Evolutionary conservation across 2,113 vertebrate species (phyloP).

Genomic region (Burhinus bistriatus): DNA sequence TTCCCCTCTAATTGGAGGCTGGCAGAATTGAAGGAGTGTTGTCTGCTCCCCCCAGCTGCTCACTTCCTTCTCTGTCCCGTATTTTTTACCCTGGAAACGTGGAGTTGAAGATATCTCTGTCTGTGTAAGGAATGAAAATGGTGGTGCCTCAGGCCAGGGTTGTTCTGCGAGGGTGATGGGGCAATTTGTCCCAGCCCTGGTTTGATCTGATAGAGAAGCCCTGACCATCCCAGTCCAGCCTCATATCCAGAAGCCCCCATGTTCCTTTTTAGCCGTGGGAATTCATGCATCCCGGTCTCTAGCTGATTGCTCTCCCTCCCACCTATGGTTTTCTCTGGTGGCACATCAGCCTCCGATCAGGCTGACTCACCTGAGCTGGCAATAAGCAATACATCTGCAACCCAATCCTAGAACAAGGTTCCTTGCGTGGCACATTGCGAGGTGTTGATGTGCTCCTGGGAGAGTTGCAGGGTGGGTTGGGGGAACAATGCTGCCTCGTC

Average conservation of each 20-base stretch:
- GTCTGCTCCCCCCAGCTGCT: background rate
- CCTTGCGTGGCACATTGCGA: background rate
- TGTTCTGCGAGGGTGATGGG: rapidly evolving
- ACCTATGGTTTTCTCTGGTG: background rate
- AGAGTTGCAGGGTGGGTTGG: background rate
- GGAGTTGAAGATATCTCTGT: background rate
- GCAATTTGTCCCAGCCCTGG: background rate
- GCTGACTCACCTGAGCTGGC: slow-evolving; percentile 52
- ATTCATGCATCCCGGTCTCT: rapidly evolving
- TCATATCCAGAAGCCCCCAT: background rate
- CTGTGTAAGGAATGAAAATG: background rate
- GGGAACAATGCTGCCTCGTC: background rate
- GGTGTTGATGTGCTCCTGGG: background rate
- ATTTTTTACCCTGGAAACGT: background rate
- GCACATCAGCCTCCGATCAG: background rate
- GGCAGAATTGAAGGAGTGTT: background rate
- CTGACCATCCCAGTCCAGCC: background rate
- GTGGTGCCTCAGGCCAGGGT: background rate
- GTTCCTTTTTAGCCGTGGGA: background rate
- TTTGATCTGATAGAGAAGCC: background rate
- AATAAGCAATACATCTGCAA: background rate
- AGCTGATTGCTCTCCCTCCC: background rate
- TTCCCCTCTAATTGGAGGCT: background rate
- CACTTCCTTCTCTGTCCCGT: background rate
- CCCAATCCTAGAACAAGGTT: background rate